A percentile compares a stretch with the other conserved stretches of the same genome.
phyloP scores from a whole-genome alignment of 53 echinoderm and acorn worm genomes.

The Actinopyga echinites region DNA sequence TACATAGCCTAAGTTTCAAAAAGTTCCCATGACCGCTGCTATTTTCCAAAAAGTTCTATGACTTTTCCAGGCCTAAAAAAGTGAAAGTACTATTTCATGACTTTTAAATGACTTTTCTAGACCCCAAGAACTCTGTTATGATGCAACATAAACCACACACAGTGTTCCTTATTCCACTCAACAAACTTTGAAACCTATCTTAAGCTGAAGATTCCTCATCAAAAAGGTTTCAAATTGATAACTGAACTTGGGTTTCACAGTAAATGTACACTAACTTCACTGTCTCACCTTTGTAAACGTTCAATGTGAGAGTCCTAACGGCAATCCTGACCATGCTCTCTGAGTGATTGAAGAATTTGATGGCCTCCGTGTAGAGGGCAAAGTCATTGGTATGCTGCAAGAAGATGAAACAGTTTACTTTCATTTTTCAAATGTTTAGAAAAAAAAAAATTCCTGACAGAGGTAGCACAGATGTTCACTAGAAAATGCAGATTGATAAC shows the following conservation, averaged over 20 bases:
- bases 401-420: background rate
- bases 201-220: background rate
- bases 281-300: constrained; percentile 91
- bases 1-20: no score
- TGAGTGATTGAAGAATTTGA: constrained; percentile 98
- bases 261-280: background rate
- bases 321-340: constrained; percentile 99
- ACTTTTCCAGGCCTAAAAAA: no score
- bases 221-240: background rate
- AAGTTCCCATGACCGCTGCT: no score
- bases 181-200: no score
- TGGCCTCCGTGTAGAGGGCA: constrained; percentile 98
- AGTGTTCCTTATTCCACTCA: no score
- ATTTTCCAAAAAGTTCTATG: no score
- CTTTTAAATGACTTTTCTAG: no score
- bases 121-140: no score
- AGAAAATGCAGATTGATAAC: background rate
- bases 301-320: constrained; percentile 94
- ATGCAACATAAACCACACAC: no score
- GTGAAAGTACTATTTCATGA: no score
- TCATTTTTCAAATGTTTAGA: background rate
- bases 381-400: constrained; percentile 99
- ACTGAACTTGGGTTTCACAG: background rate
- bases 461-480: background rate
- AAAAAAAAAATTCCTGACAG: background rate